Conservation (phyloP, 2,888 invertebrate species). For the Caenorhabditis drosophilae region DNA sequence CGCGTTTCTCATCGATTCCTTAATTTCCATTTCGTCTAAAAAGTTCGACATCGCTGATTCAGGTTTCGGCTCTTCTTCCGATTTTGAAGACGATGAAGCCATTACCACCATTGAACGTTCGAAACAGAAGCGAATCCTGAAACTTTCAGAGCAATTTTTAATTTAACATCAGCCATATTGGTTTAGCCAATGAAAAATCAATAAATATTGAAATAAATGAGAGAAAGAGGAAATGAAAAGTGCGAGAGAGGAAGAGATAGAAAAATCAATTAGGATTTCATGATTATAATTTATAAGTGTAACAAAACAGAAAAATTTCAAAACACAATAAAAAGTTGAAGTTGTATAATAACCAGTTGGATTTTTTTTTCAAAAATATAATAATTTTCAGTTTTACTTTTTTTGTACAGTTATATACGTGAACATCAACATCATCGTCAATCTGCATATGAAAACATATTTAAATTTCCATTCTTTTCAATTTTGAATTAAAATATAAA, state of each 20-base stretch:
- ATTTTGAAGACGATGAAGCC: constrained; percentile 9
- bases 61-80: constrained; percentile 2
- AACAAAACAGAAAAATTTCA: not conserved
- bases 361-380: not conserved
- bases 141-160: too few species aligned
- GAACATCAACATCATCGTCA: too few species aligned
- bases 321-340: not conserved
- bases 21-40: constrained; percentile 35
- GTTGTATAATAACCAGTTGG: not conserved
- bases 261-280: not conserved
- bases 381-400: not conserved
- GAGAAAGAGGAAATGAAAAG: too few species aligned
- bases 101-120: constrained; percentile 13
- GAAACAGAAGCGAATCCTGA: not conserved
- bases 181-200: too few species aligned
- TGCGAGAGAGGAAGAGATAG: not conserved
- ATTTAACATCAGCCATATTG: too few species aligned
- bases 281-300: not conserved
- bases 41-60: constrained; percentile 25
- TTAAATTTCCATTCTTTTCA: too few species aligned
- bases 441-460: too few species aligned
- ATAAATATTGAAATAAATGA: too few species aligned
- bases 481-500: too few species aligned
- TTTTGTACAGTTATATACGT: too few species aligned
- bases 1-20: constrained; percentile 32